Evolutionary conservation across 2,888 invertebrate species (phyloP).

Genomic region (Sphaeridia pumilis): DNA sequence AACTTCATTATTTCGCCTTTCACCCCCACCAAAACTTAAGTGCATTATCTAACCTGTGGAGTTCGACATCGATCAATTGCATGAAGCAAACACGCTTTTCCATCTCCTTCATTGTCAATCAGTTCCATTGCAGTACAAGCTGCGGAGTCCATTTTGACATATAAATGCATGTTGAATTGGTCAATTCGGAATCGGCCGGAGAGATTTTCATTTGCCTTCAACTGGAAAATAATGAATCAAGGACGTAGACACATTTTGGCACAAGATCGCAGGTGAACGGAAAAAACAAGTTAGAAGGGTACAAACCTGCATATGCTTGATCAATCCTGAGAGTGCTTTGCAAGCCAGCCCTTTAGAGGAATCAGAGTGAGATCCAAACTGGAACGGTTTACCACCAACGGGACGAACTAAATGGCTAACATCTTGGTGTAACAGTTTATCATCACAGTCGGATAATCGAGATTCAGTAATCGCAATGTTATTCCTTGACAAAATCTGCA

Average conservation of each 20-base stretch:
- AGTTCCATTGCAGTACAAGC: slow-evolving; percentile 77
- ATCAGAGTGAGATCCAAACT: slow-evolving; percentile 61
- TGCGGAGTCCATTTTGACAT: slow-evolving; percentile 73
- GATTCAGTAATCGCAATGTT: too few species aligned
- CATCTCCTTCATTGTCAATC: slow-evolving; percentile 39
- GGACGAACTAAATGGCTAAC: slow-evolving; percentile 68
- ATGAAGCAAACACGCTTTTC: slow-evolving; percentile 19
- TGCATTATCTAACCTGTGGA: slow-evolving; percentile 50
- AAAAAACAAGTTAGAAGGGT: too few species aligned
- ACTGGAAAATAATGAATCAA: too few species aligned
- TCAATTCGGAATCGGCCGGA: slow-evolving; percentile 59
- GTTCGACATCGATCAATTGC: slow-evolving; percentile 57
- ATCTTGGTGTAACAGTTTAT: slow-evolving; percentile 60
- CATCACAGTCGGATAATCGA: slow-evolving; percentile 49
- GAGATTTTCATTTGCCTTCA: slow-evolving; percentile 61
- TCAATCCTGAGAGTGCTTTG: slow-evolving; percentile 59
- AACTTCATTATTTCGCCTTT: slow-evolving; percentile 6
- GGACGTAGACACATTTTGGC: too few species aligned
- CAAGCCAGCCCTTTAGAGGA: slow-evolving; percentile 58
- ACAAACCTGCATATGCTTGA: slow-evolving; percentile 76
- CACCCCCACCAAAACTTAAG: slow-evolving; percentile 8
- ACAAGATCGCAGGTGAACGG: too few species aligned
- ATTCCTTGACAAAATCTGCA: too few species aligned
- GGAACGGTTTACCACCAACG: slow-evolving; percentile 61
- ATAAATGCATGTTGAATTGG: slow-evolving; percentile 53